These are phyloP conservation scores for Zaprionus ornatus DNA, from an alignment of 1,140 invertebrate genomes.

Conservation along the genomic window DNA sequence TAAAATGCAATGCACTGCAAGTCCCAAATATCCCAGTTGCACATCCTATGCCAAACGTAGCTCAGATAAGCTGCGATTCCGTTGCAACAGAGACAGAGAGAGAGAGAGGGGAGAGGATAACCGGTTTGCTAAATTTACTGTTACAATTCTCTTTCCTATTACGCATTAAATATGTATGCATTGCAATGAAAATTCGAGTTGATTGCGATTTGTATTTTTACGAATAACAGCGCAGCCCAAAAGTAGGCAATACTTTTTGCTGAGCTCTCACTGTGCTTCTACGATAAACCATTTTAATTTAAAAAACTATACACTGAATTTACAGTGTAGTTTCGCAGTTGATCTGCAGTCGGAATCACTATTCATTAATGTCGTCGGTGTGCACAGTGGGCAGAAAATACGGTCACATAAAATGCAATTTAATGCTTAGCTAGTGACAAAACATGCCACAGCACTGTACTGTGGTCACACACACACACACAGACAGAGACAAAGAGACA, in stretches of 20 bases:
- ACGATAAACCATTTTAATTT: not conserved
- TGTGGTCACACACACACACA: not conserved
- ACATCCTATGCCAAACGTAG: slow-evolving; percentile 15
- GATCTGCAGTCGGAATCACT: slow-evolving; percentile 12
- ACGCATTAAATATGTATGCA: not conserved
- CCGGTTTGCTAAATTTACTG: not conserved
- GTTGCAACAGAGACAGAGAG: slow-evolving; percentile 3
- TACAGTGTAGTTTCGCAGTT: not conserved
- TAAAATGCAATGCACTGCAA: slow-evolving; percentile 17
- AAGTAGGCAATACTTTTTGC: not conserved
- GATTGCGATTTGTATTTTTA: not conserved
- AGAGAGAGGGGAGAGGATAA: not conserved
- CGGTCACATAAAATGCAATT: slow-evolving; percentile 40
- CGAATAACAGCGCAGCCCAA: not conserved
- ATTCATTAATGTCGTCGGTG: slow-evolving; percentile 16
- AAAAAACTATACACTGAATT: not conserved
- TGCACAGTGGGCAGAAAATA: slow-evolving; percentile 5
- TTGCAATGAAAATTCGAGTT: not conserved
- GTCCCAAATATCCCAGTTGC: not conserved
- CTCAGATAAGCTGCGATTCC: slow-evolving; percentile 44
- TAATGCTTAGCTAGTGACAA: slow-evolving; percentile 53
- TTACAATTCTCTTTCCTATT: not conserved
- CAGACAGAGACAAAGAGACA: not conserved
- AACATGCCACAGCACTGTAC: slow-evolving; percentile 30
- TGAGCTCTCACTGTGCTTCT: not conserved